phyloP scores from a whole-genome alignment of 2,113 vertebrate genomes.

The Etheostoma cragini region DNA sequence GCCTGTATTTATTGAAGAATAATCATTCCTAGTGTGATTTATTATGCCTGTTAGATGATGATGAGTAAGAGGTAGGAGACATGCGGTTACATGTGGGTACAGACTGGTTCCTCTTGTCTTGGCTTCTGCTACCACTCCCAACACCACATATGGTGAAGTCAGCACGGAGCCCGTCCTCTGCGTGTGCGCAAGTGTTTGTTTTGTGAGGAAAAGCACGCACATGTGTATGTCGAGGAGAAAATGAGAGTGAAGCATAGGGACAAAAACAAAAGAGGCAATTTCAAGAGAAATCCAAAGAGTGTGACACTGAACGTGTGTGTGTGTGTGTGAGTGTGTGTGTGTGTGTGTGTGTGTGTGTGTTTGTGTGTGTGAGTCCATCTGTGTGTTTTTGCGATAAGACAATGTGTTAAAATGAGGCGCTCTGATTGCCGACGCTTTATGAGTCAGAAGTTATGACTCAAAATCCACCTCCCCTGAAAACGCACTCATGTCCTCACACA shows the following conservation, averaged over 20 bases:
- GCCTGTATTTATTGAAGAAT: slow-evolving; percentile 26
- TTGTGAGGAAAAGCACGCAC: slow-evolving; percentile 17
- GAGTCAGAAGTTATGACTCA: slow-evolving; percentile 84
- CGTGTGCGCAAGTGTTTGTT: slow-evolving; percentile 23
- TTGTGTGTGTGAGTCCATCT: slow-evolving; percentile 49
- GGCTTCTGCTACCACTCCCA: slow-evolving; percentile 72
- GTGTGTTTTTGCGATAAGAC: slow-evolving; percentile 61
- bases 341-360: slow-evolving; percentile 34
- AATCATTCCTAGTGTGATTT: slow-evolving; percentile 40
- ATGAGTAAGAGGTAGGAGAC: slow-evolving; percentile 73
- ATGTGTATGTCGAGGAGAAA: slow-evolving; percentile 30
- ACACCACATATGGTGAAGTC: slow-evolving; percentile 76
- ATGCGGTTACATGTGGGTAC: slow-evolving; percentile 71
- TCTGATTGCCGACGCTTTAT: slow-evolving; percentile 80
- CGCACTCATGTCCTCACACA: slow-evolving; percentile 47
- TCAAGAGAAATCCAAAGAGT: slow-evolving; percentile 38
- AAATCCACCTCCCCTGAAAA: slow-evolving; percentile 75
- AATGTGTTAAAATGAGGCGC: slow-evolving; percentile 74
- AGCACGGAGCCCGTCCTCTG: slow-evolving; percentile 52
- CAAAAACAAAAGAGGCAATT: slow-evolving; percentile 27
- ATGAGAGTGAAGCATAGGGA: slow-evolving; percentile 28
- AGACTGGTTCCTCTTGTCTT: slow-evolving; percentile 70
- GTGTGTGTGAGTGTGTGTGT: slow-evolving; percentile 35
- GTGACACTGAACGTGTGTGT: slow-evolving; percentile 41
- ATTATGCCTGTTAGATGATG: slow-evolving; percentile 58